Evolutionary conservation across 2,797 vertebrate genomes (phyloP).

Genomic region (Thamnophis elegans): DNA sequence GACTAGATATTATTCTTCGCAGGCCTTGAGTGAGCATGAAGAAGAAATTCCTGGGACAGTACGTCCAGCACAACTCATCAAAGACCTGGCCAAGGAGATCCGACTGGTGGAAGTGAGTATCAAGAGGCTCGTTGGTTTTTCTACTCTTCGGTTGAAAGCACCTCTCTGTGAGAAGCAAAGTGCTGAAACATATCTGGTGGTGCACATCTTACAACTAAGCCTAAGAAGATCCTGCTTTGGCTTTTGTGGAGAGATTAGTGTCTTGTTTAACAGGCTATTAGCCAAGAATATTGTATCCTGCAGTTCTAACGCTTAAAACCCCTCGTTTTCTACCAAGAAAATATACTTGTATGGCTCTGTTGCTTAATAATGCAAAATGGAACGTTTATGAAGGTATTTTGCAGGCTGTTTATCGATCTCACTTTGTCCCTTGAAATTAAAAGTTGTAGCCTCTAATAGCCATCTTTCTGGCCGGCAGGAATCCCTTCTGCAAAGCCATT

Average conservation of each 20-base stretch:
- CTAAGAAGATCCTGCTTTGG: background rate
- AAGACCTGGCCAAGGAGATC: constrained; percentile 91
- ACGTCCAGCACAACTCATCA: constrained; percentile 85
- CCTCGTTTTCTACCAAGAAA: background rate
- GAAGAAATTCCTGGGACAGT: constrained; percentile 91
- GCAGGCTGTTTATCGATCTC: background rate
- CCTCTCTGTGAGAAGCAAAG: background rate
- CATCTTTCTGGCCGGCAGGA: background rate
- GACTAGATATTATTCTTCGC: constrained; percentile 30
- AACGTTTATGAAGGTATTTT: background rate
- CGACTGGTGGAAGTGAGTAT: constrained; percentile 86
- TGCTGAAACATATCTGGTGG: background rate
- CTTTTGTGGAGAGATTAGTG: background rate
- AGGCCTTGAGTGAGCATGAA: constrained; percentile 87
- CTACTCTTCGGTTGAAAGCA: background rate
- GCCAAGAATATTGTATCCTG: background rate
- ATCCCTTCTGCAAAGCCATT: background rate
- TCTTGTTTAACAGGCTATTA: background rate
- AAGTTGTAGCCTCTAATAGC: too few relatives aligned
- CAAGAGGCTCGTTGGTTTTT: background rate
- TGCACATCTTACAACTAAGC: background rate
- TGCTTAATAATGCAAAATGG: background rate
- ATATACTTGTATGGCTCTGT: too few relatives aligned
- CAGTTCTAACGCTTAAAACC: background rate
- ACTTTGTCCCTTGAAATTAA: background rate